Conservation (phyloP, 2,888 invertebrate genomes). For the Agriopis aurantiaria region DNA sequence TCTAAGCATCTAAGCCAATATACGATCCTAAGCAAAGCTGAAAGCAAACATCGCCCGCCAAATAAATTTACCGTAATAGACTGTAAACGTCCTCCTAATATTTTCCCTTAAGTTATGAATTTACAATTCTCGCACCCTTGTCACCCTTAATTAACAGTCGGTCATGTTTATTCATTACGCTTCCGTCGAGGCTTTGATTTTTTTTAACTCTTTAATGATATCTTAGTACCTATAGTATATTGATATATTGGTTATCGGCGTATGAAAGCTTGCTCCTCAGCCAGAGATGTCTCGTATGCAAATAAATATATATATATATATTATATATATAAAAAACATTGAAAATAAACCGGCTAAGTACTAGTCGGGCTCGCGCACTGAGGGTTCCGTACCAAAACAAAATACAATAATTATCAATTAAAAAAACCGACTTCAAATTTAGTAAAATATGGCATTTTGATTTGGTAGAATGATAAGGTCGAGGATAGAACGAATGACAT, state of each 20-base stretch:
- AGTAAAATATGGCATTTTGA: no score
- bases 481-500: no score
- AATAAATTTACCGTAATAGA: slow-evolving; percentile 31
- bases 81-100: slow-evolving; percentile 32
- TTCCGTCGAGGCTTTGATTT: slow-evolving; percentile 15
- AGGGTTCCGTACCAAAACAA: no score
- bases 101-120: slow-evolving; percentile 35
- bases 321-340: no score
- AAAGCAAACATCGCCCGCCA: slow-evolving; percentile 23
- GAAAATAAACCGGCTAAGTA: no score
- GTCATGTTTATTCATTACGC: slow-evolving; percentile 40
- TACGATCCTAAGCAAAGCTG: slow-evolving; percentile 27
- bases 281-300: no score
- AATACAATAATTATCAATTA: no score
- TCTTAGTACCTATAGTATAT: not conserved
- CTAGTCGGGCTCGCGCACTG: no score
- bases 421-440: no score
- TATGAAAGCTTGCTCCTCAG: not conserved
- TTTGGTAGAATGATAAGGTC: no score
- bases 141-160: slow-evolving; percentile 40
- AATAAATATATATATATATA: no score
- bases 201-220: not conserved
- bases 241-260: not conserved
- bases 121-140: slow-evolving; percentile 40
- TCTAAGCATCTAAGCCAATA: slow-evolving; percentile 4